A percentile compares a stretch with the other conserved stretches of the same genome.
Conservation (phyloP, 2,888 invertebrate genomes). For the Perizoma affinitatum region DNA sequence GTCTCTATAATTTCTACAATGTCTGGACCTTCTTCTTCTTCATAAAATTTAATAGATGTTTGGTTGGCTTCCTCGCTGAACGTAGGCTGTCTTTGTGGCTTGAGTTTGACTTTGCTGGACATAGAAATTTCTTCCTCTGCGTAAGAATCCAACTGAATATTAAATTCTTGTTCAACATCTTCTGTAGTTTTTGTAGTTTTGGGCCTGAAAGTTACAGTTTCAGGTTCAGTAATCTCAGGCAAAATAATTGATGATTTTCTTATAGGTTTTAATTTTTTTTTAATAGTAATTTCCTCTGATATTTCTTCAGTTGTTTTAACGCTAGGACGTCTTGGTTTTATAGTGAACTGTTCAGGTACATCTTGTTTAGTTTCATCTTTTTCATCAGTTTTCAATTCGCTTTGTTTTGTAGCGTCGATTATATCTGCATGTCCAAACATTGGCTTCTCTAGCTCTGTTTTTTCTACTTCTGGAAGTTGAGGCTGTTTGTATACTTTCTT, state of each 20-base stretch:
- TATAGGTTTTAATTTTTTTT: constrained; percentile 88
- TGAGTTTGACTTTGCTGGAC: constrained; percentile 92
- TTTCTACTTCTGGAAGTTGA: constrained; percentile 81
- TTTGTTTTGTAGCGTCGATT: constrained; percentile 58
- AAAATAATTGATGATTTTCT: constrained; percentile 87
- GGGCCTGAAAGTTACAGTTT: constrained; percentile 92
- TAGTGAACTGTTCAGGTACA: constrained; percentile 69
- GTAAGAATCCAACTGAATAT: constrained; percentile 92
- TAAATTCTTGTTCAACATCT: constrained; percentile 95
- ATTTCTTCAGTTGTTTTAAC: constrained; percentile 81
- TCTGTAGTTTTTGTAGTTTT: constrained; percentile 91
- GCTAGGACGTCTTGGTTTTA: constrained; percentile 70
- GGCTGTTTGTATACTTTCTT: constrained; percentile 85
- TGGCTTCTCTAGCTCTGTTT: constrained; percentile 83
- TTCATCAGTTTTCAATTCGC: constrained; percentile 45
- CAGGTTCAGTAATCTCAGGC: constrained; percentile 89
- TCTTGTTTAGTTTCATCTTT: constrained; percentile 53
- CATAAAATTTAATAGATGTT: constrained; percentile 87
- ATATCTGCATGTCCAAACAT: constrained; percentile 81
- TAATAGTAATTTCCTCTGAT: constrained; percentile 87
- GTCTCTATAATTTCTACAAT: constrained; percentile 77
- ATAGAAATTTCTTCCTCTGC: constrained; percentile 95
- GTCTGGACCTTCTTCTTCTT: constrained; percentile 73
- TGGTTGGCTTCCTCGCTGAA: constrained; percentile 91
- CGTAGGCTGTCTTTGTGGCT: constrained; percentile 88